Evolutionary conservation across 1,140 invertebrate species (phyloP).

Genomic region (Drosophila nikananu): DNA sequence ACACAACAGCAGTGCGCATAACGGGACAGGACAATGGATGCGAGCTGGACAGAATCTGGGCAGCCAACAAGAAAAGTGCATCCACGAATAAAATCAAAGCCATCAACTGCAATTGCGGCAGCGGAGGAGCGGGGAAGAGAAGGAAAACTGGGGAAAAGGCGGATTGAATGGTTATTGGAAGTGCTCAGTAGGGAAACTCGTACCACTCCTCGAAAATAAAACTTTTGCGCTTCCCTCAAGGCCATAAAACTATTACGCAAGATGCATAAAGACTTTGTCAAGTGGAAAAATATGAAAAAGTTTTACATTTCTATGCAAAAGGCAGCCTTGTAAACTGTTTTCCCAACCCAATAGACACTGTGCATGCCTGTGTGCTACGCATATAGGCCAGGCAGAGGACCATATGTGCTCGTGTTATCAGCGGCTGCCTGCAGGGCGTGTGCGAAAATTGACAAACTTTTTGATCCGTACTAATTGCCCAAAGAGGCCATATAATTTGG

Average conservation of each 20-base stretch:
- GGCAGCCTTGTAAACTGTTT: slow-evolving; percentile 68
- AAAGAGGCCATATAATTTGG: slow-evolving; percentile 37
- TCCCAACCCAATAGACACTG: slow-evolving; percentile 6
- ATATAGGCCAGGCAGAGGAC: slow-evolving; percentile 3
- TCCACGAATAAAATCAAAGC: slow-evolving; percentile 84
- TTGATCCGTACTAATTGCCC: slow-evolving; percentile 55
- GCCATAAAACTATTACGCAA: slow-evolving; percentile 83
- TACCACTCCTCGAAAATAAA: slow-evolving; percentile 50
- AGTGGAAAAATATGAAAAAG: slow-evolving; percentile 83
- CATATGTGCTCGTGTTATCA: slow-evolving; percentile 27
- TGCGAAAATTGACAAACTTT: slow-evolving; percentile 42
- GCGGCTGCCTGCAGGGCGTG: slow-evolving; percentile 23
- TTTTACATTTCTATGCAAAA: slow-evolving; percentile 81
- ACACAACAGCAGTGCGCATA: slow-evolving; percentile 69
- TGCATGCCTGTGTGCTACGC: neutral
- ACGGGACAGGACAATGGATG: slow-evolving; percentile 62
- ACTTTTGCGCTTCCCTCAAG: slow-evolving; percentile 68
- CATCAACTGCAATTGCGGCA: slow-evolving; percentile 81
- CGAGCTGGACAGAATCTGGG: slow-evolving; percentile 58
- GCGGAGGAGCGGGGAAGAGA: slow-evolving; percentile 3
- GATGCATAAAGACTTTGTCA: slow-evolving; percentile 83
- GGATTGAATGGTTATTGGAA: slow-evolving; percentile 83
- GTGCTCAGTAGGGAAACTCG: slow-evolving; percentile 34
- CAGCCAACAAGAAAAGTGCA: slow-evolving; percentile 78
- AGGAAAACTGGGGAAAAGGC: slow-evolving; percentile 27